Evolutionary conservation across 2,888 invertebrate species (phyloP), one percentile per base, ranked within the genome.

Genomic region (Drosophila multiciliata): DNA sequence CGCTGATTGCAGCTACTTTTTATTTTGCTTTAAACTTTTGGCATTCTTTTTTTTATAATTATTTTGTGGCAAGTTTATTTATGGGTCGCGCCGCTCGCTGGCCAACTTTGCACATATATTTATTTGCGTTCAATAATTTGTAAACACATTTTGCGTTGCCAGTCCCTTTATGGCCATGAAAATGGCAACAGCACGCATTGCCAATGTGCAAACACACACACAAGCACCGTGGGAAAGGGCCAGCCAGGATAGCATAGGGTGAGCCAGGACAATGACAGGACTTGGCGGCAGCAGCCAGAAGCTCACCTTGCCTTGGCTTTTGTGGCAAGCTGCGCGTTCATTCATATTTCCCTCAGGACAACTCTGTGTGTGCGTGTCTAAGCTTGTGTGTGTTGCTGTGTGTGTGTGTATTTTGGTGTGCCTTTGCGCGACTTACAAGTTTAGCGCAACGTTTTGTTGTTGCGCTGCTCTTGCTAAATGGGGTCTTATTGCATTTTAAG

Each of bases 311-410:
- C 53, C 76, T 80, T 71, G 63, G 66, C 72, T 74, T 77, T 70
- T 69, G 58, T 63, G 65, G 55, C 54, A 66, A 66, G 54, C 59
- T 53, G 68, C 85, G 72, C 82, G 77, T 68, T 88, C 77, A 60
- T 83, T 90, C 87, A 90, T 85, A 87, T 87, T 90, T 90, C 87
- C 87, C 87, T 48, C 66, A 87, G 91, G 87, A 85, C 90, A 82
- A 76, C 78, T 45, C 45, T 74, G 62, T 70, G 55, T 66, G 66
- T 48, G 42, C 9, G 59, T 54, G 58, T 42, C 12, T 20, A 61
- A 53, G 55, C 20, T 52, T 35, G 52, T 49, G 67, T 40, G 70
- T 50, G 42, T 45, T 35, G 33, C 66, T 42, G 66, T 49, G 62
- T 42, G 26, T 50, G 53, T 60, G 36, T 68, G 42, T 50, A 58